Percentiles rank a stretch among this genome's conserved stretches.
These are phyloP conservation scores for Chunga burmeisteri DNA, from an alignment of 2,113 vertebrate species.

Conservation along the genomic window DNA sequence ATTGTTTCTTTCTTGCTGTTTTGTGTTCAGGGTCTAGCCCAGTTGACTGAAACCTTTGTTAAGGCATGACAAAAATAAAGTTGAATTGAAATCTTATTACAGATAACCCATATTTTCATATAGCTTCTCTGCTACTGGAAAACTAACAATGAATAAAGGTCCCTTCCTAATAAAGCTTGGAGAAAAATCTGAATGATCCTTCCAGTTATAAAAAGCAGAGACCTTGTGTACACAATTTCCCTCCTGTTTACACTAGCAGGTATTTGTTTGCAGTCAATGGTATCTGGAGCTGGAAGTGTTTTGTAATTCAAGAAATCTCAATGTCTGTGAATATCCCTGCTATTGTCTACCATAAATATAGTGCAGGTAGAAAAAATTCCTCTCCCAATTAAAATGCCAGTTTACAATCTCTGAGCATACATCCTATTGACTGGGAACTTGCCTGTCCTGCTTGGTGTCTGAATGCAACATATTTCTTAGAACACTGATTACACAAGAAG, in stretches of 20 bases:
- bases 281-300: neutral
- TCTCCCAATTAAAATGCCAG: neutral
- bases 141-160: neutral
- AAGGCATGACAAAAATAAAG: neutral
- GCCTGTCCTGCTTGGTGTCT: neutral
- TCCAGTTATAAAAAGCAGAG: neutral
- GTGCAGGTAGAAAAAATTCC: neutral
- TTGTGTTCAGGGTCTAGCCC: neutral
- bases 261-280: neutral
- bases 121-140: neutral
- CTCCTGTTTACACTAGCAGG: neutral
- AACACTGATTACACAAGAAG: neutral
- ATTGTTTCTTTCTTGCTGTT: neutral
- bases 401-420: neutral
- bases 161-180: neutral
- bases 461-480: neutral
- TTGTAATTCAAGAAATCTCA: neutral
- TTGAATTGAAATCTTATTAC: neutral
- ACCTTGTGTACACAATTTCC: neutral
- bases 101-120: neutral
- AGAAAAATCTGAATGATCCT: neutral
- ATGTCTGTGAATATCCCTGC: neutral
- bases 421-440: neutral
- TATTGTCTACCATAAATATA: neutral
- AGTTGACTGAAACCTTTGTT: neutral